These are phyloP conservation scores for Rattus rattus DNA, from an alignment of 2,113 vertebrate species.

Conservation along the genomic window DNA sequence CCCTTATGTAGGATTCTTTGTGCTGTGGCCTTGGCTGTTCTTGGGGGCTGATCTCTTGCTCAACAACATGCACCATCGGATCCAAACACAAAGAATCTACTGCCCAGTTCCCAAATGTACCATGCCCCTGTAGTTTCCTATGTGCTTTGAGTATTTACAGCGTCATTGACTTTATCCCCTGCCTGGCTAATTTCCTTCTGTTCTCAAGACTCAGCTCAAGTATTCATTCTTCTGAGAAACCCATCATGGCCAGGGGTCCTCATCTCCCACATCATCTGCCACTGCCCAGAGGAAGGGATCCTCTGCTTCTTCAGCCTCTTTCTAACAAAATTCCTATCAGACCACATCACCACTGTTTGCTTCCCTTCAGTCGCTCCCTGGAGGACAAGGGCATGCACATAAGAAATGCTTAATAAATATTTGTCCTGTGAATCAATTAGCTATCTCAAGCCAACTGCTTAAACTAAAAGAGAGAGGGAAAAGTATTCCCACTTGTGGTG, in stretches of 20 bases:
- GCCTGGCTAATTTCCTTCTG: background rate
- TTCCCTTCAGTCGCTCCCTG: background rate
- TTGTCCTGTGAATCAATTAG: background rate
- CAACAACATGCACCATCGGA: background rate
- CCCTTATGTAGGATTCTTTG: background rate
- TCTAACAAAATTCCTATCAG: background rate
- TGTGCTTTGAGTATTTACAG: background rate
- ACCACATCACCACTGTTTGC: too few species aligned
- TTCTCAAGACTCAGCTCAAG: background rate
- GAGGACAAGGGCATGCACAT: too few species aligned
- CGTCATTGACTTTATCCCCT: background rate
- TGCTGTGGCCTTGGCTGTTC: background rate
- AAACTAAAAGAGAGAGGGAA: background rate
- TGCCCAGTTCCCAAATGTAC: too few species aligned
- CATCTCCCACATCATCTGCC: background rate
- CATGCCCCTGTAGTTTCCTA: background rate
- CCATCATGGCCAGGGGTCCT: background rate
- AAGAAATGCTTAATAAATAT: background rate
- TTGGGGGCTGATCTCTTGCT: background rate
- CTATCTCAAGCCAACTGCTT: background rate
- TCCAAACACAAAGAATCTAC: background rate
- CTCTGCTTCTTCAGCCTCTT: background rate
- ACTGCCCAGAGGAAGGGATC: background rate
- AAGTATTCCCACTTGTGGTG: background rate
- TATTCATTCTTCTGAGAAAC: background rate